Base-by-base conservation (phyloP, 1,140 invertebrate genomes). In the Orchesella cincta region DNA sequence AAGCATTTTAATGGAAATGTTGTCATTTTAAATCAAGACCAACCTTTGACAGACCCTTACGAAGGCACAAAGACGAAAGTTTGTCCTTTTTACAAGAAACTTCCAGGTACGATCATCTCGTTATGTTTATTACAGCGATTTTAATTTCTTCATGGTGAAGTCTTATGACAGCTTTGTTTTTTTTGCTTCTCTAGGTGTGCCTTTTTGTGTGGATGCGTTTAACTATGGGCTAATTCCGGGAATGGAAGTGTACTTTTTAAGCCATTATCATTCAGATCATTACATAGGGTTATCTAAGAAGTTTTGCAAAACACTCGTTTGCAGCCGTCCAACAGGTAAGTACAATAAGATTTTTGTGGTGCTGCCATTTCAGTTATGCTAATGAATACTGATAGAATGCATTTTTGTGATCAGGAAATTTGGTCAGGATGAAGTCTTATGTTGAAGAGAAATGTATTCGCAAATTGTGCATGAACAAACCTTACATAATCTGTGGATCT, bases 211-310 rank as follows among this genome's bases (percentile, higher is more conserved):
- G 0, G 92, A 94, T 87, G 92, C 92, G 0, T 94, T 94, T 83
- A 88, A 87, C 51, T 93, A 91, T 85, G 92, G 92, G 1, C 85
- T 88, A 1, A 89, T 93, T 75, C 87, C 89, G 3, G 89, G 88
- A 29, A 89, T 92, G 20, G 88, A 88, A 20, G 86, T 88, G 73
- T 94, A 93, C 82, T 92, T 94, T 80, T 86, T 94, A 0, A 91
- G 89, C 1, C 92, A 94, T 83, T 94, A 91, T 84, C 92, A 94
- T 84, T 90, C 88, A 46, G 92, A 94, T 84, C 92, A 94, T 84
- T 93, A 93, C 85, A 85, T 87, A 14, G 92, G 92, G 8, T 83
- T 94, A 1, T 90, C 86, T 12, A 91, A 89, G 79, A 85, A 84
- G n/a, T 92, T 92, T 82, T 84, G 83, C 75, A 87, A 89, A 78